Percentiles rank a stretch among this genome's conserved stretches.
Conservation (phyloP, 2,797 vertebrate genomes). For the Anniella stebbinsi region DNA sequence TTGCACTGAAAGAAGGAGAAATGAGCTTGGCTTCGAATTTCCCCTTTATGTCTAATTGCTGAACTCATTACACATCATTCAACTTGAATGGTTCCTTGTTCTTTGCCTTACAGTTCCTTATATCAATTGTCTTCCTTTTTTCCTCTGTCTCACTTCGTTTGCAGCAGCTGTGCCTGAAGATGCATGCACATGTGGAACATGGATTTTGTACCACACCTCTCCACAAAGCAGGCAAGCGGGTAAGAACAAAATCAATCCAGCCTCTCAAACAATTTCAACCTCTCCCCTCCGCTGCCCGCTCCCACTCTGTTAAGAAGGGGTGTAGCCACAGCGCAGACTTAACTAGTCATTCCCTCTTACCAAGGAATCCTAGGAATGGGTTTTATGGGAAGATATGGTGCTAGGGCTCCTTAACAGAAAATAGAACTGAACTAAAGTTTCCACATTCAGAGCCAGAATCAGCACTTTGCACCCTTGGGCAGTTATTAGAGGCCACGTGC, state of each 20-base stretch:
- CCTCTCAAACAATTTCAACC: not conserved
- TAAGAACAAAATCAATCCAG: not conserved
- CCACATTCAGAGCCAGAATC: not conserved
- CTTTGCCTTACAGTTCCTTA: not conserved
- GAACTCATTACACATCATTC: slow-evolving; percentile 19
- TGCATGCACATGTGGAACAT: not conserved
- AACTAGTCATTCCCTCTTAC: not conserved
- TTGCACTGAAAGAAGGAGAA: rapidly evolving
- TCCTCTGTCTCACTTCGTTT: not conserved
- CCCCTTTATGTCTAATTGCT: slow-evolving; percentile 1
- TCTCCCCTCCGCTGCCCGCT: not conserved
- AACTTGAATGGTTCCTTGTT: not conserved
- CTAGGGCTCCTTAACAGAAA: not conserved
- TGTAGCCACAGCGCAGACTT: not conserved
- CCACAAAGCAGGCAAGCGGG: not conserved
- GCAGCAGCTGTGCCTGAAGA: not conserved
- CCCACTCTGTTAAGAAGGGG: not conserved
- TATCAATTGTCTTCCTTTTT: not conserved
- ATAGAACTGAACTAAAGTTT: not conserved
- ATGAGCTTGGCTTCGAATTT: not conserved
- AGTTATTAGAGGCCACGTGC: not conserved
- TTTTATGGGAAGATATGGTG: not conserved
- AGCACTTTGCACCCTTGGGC: too few relatives aligned
- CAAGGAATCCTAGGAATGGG: not conserved
- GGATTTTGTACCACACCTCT: slow-evolving; percentile 4